Base-by-base conservation (phyloP, 1,140 invertebrate genomes). In the Dreissena rostriformis region DNA sequence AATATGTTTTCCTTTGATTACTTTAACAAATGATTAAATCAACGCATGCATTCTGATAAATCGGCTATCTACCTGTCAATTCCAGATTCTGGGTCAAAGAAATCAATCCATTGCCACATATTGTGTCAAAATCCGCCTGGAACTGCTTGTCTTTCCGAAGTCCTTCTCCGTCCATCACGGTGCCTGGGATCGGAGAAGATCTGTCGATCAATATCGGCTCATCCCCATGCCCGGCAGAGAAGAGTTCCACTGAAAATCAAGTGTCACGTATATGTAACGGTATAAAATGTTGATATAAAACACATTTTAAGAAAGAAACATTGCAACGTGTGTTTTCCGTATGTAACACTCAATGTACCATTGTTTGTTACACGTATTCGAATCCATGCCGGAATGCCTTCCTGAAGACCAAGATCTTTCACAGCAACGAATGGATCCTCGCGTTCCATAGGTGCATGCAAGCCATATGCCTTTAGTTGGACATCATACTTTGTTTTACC, bases 401-500 rank as follows among this genome's bases (percentile, higher is more conserved):
- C 61, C 26, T 83, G 61, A 51, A 88, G 63, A 14, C 68, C 84
- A 17, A 88, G 66, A 49, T 89, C 82, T 53, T 90, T 85, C 8
- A 88, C 73, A 7, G 82, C 84, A 28, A 89, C 65, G 53, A 82
- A 89, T 15, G 84, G 74, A 19, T 88, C 78, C 1, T 83, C 75
- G 14, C 57, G 70, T 17, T 75, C 72, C n/a, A 73, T 74, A 28
- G 77, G 83, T 15, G 65, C 75, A 84, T 87, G 82, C 19, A 26
- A 51, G n/a, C 82, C 68, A 76, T 89, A 90, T 10, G 78, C 78
- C 52, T 86, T 51, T 17, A 90, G 75, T 77, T 68, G 74, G 7
- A 87, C 88, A 63, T 90, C 89, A 86, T 90, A 78, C 53, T 88
- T 89, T 24, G 89, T 90, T 55, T 77, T 76, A 0, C 89, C 89